These are phyloP conservation scores for Panagrolaimus sp. DNA, from an alignment of 1,140 invertebrate genomes.

Conservation along the genomic window DNA sequence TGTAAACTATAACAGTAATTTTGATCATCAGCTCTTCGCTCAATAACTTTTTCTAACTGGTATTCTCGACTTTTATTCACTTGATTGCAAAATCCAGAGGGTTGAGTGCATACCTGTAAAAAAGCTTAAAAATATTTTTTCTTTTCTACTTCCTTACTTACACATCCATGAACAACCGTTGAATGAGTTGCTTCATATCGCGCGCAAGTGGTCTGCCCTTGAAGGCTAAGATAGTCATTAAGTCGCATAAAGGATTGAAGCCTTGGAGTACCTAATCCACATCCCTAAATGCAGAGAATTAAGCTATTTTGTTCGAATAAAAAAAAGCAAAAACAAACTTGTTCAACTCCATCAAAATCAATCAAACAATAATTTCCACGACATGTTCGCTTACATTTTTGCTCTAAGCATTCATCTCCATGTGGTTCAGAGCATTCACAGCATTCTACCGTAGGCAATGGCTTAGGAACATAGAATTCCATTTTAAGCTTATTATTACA, in stretches of 20 bases:
- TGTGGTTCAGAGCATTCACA: constrained; percentile 52
- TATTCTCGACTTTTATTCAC: constrained; percentile 47
- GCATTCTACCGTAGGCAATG: constrained; percentile 50
- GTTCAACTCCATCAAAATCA: constrained; percentile 56
- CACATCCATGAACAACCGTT: constrained; percentile 49
- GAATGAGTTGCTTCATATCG: constrained; percentile 48
- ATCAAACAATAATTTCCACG: constrained; percentile 55
- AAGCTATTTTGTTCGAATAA: background rate
- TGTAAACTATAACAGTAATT: constrained; percentile 57
- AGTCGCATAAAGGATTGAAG: constrained; percentile 49
- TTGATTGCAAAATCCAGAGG: constrained; percentile 52
- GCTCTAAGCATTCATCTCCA: constrained; percentile 49
- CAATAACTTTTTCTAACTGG: constrained; percentile 52
- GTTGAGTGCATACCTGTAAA: constrained; percentile 42
- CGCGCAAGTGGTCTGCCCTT: constrained; percentile 37
- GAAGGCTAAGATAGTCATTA: constrained; percentile 40
- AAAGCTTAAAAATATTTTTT: too few relatives aligned
- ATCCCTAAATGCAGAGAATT: constrained; percentile 40
- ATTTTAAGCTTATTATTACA: constrained; percentile 40
- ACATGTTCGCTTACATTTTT: constrained; percentile 42
- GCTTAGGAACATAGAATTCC: constrained; percentile 35
- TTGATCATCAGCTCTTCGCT: constrained; percentile 39
- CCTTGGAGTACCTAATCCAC: constrained; percentile 50
- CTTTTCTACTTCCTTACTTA: too few relatives aligned
- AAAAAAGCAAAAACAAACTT: constrained; percentile 27